Evolutionary conservation across 2,797 vertebrate genomes (phyloP).

Genomic region (Gymnothorax javanicus): DNA sequence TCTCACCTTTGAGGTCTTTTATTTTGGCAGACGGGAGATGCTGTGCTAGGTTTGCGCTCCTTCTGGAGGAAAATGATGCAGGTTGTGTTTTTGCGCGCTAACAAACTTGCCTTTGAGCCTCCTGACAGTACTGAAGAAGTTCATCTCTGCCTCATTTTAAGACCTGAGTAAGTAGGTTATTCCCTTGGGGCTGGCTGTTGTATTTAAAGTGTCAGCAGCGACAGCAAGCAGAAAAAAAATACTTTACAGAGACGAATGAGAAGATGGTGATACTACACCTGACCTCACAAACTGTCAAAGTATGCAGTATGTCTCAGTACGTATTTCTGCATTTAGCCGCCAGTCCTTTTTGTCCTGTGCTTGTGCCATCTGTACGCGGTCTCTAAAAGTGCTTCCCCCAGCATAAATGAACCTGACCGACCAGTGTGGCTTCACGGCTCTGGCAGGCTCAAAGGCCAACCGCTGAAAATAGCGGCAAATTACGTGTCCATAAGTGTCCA

Average conservation of each 20-base stretch:
- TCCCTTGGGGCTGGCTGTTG: not conserved
- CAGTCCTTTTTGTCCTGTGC: not conserved
- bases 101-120: not conserved
- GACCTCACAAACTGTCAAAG: not conserved
- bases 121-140: not conserved
- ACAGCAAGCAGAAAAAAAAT: not conserved
- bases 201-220: not conserved
- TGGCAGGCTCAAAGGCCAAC: conserved; percentile 36
- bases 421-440: conserved; percentile 24
- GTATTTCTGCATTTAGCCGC: not conserved
- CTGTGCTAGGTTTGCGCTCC: not conserved
- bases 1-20: conserved; percentile 8
- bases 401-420: conserved; percentile 28
- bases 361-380: not conserved
- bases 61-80: not conserved
- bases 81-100: not conserved
- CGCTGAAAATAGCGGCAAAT: conserved; percentile 33
- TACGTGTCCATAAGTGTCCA: conserved; percentile 29
- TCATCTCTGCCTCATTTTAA: too few relatives aligned
- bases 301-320: not conserved
- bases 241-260: not conserved
- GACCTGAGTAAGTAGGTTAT: not conserved
- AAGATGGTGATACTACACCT: not conserved
- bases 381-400: conserved; percentile 30
- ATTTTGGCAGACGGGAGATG: not conserved